Percentiles rank a stretch among this genome's conserved stretches.
These are phyloP conservation scores for Hycleus phaleratus DNA, from an alignment of 1,140 invertebrate species.

Conservation along the genomic window DNA sequence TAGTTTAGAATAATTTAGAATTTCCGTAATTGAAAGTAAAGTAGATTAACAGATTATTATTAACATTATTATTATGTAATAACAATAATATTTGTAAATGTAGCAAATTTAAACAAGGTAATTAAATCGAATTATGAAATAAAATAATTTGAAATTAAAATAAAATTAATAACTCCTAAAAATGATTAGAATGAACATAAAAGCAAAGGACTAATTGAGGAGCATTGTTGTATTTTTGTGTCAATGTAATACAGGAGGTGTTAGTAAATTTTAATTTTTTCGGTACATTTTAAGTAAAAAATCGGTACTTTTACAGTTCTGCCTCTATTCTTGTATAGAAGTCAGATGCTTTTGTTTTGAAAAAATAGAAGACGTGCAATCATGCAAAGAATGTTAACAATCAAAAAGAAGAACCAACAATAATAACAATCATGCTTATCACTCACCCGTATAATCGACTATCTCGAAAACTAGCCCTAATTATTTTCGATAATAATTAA, in stretches of 20 bases:
- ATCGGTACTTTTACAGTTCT: neutral
- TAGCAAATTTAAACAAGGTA: no score
- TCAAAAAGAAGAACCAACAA: constrained; percentile 7
- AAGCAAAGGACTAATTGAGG: no score
- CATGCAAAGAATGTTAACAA: neutral
- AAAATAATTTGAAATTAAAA: no score
- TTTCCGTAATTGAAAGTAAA: constrained; percentile 18
- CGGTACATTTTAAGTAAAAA: no score
- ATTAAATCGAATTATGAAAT: no score
- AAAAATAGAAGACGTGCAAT: neutral
- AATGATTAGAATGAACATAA: no score
- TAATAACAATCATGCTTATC: constrained; percentile 17
- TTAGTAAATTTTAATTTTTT: no score
- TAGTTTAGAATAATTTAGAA: neutral
- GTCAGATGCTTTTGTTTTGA: constrained; percentile 7
- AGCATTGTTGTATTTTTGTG: no score
- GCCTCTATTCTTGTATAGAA: constrained; percentile 25
- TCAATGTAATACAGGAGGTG: no score
- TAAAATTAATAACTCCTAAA: no score
- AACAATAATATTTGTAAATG: no score
- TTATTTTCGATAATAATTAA: neutral
- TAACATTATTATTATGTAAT: no score
- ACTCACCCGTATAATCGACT: constrained; percentile 71
- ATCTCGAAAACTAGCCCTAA: constrained; percentile 61
- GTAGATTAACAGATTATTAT: neutral